Base-by-base conservation (phyloP, 2,888 invertebrate genomes). In the Rutpela maculata region DNA sequence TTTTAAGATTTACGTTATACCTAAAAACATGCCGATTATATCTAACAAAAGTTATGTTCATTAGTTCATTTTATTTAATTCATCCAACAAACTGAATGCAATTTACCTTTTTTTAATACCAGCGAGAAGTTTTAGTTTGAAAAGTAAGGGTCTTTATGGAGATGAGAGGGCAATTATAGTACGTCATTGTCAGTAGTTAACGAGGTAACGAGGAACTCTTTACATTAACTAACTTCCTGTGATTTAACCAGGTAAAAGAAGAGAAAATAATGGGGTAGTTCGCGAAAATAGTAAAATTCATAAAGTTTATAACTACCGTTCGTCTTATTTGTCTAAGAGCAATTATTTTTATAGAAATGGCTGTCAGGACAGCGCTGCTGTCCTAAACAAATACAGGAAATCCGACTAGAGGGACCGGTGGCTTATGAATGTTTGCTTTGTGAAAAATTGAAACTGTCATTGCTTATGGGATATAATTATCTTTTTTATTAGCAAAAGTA, bases 101-200 rank as follows among this genome's bases (percentile, higher is more conserved):
- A 76, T 80, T 73, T 50, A 18, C 59, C 60, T 70, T 70, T 70
- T 70, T 70, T 60, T 19, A 19, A 38, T 60, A 38, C 43, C 60
- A n/a, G n/a, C 43, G 50, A 73, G 69, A 69, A 75, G 60, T 70
- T 62, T 60, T 70, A 70, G 70, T 70, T 70, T 70, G 76, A 79
- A 76, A 76, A 78, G 78, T 76, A 76, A 57, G 55, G 76, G 69
- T 69, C 78, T 78, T 81, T 81, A 81, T 81, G 79, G 76, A 81
- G 81, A 81, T 81, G 81, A 78, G 79, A 79, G 77, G 82, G 83
- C 82, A 84, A 84, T 84, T 83, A 84, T 82, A 81, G 84, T 84
- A 81, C 81, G 82, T 84, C 84, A 82, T 84, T 84, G 84, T 84
- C 84, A 82, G 82, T 78, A 82, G 84, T 83, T 84, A 84, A 84